Percentiles rank a stretch among this genome's conserved stretches.
phyloP scores from a whole-genome alignment of 1,140 invertebrate species.

The Neotoxoptera formosana region DNA sequence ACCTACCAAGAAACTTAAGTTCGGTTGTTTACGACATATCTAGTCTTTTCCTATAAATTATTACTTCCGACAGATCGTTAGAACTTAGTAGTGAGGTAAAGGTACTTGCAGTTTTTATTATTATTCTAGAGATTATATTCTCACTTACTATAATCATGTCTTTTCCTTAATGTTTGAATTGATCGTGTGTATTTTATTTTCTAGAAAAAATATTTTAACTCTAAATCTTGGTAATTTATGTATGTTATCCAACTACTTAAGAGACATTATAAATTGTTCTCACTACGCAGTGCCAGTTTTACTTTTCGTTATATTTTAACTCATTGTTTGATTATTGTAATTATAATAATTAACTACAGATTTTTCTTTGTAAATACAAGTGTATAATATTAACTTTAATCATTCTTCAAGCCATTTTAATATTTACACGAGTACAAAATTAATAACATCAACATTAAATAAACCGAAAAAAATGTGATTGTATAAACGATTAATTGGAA shows the following conservation, averaged over 20 bases:
- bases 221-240: neutral
- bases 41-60: constrained; percentile 34
- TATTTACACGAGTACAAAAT: neutral
- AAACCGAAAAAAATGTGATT: neutral
- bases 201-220: neutral
- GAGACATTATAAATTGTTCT: neutral
- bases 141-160: neutral
- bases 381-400: constrained; percentile 20
- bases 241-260: neutral
- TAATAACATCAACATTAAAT: too few relatives aligned
- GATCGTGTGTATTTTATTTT: neutral
- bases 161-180: neutral
- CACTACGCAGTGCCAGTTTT: neutral
- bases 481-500: neutral
- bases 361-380: neutral
- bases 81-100: neutral
- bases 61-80: neutral
- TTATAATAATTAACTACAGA: neutral
- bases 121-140: constrained; percentile 20
- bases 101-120: neutral
- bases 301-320: neutral
- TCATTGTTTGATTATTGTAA: neutral
- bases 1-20: neutral
- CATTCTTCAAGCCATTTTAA: neutral
- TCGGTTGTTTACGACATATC: neutral